phyloP scores from a whole-genome alignment of 1,140 invertebrate genomes.

The Sarcophaga peregrina region DNA sequence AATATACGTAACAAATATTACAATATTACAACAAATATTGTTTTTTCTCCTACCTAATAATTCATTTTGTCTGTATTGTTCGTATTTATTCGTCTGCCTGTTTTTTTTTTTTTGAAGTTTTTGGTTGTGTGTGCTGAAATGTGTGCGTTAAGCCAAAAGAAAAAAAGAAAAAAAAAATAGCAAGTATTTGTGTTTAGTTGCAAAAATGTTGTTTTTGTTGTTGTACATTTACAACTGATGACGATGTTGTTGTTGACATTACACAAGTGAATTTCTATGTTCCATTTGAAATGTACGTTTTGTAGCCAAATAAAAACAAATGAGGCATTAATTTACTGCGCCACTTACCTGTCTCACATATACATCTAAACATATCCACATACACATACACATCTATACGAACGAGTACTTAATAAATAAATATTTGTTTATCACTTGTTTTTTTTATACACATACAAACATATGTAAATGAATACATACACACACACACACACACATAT shows the following conservation, averaged over 20 bases:
- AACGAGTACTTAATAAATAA: slow-evolving; percentile 49
- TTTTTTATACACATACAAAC: slow-evolving; percentile 21
- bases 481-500: no score
- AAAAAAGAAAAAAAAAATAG: no score
- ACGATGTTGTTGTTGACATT: slow-evolving; percentile 16
- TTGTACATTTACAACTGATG: no score
- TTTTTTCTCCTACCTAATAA: no score
- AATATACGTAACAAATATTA: no score
- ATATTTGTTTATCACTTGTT: slow-evolving; percentile 64
- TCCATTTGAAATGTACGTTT: slow-evolving; percentile 21
- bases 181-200: slow-evolving; percentile 54
- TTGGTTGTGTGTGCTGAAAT: not conserved
- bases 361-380: not conserved
- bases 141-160: not conserved
- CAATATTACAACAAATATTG: no score
- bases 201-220: not conserved
- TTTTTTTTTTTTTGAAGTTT: not conserved
- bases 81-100: no score
- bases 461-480: no score
- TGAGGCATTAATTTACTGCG: slow-evolving; percentile 63
- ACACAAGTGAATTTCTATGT: slow-evolving; percentile 1
- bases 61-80: not conserved
- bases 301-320: slow-evolving; percentile 50
- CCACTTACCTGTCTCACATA: slow-evolving; percentile 23
- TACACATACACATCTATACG: not conserved